These are phyloP conservation scores for Medauroidea extradentata DNA, from an alignment of 1,140 invertebrate species.

Conservation along the genomic window DNA sequence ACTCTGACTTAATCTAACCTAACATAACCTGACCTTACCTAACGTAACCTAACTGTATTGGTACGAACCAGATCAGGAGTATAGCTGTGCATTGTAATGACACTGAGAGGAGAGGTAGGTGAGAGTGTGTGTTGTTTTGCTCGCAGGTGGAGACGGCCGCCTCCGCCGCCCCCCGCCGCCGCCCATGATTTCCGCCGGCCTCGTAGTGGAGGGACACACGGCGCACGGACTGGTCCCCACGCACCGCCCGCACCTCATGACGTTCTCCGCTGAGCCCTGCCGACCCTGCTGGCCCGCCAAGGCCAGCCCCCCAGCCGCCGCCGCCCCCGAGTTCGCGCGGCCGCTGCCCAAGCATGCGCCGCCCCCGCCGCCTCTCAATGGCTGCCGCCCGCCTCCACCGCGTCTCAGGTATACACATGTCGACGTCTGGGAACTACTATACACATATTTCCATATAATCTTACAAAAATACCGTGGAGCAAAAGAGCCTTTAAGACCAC, in stretches of 20 bases:
- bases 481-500: no score
- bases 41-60: no score
- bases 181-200: slow-evolving; percentile 2
- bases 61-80: no score
- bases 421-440: no score
- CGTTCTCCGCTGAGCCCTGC: background rate
- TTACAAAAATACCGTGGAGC: no score
- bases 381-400: background rate
- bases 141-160: background rate
- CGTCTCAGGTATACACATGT: no score
- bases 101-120: no score
- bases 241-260: background rate
- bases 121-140: background rate
- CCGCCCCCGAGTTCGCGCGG: slow-evolving; percentile 11
- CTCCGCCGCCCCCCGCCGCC: background rate
- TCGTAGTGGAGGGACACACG: background rate
- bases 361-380: background rate
- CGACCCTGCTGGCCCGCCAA: background rate
- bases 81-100: no score
- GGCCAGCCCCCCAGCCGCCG: background rate
- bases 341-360: slow-evolving; percentile 13
- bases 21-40: no score
- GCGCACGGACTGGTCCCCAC: background rate
- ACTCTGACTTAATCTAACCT: no score
- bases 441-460: no score